Percentiles rank a stretch among this genome's conserved stretches.
Evolutionary conservation across 2,888 invertebrate species (phyloP).

Genomic region (Epistrophella euchroma): DNA sequence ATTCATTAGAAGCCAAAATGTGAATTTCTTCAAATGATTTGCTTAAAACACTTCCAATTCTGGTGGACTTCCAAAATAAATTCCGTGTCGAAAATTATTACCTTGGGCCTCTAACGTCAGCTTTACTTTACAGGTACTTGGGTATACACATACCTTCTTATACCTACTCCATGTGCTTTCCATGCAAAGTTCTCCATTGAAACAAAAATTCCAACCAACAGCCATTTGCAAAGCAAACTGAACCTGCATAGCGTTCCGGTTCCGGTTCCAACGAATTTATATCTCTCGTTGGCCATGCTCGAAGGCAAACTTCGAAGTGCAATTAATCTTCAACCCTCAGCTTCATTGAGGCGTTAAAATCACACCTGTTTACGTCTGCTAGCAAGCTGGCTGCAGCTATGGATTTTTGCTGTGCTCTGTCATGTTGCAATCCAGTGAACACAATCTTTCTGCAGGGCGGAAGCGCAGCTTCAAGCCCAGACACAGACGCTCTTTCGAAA

Average conservation of each 20-base stretch:
- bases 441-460: slow-evolving; percentile 21
- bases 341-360: slow-evolving; percentile 58
- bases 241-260: neutral
- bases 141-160: too few species aligned
- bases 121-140: neutral
- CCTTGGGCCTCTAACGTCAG: slow-evolving; percentile 5
- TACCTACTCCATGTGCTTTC: neutral
- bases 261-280: slow-evolving; percentile 8
- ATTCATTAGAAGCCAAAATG: slow-evolving; percentile 16
- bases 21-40: slow-evolving; percentile 13
- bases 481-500: slow-evolving; percentile 19
- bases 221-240: slow-evolving; percentile 8
- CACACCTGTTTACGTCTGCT: slow-evolving; percentile 41
- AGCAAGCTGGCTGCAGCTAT: neutral
- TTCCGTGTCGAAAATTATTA: slow-evolving; percentile 13
- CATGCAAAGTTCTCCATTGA: slow-evolving; percentile 11
- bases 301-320: slow-evolving; percentile 46
- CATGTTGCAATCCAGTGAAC: slow-evolving; percentile 40
- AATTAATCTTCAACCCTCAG: slow-evolving; percentile 65
- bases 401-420: neutral
- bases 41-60: slow-evolving; percentile 4
- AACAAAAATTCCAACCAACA: slow-evolving; percentile 7
- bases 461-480: slow-evolving; percentile 21
- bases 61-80: neutral
- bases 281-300: slow-evolving; percentile 26